phyloP scores from a whole-genome alignment of 2,113 vertebrate species.

The Larimichthys crocea region DNA sequence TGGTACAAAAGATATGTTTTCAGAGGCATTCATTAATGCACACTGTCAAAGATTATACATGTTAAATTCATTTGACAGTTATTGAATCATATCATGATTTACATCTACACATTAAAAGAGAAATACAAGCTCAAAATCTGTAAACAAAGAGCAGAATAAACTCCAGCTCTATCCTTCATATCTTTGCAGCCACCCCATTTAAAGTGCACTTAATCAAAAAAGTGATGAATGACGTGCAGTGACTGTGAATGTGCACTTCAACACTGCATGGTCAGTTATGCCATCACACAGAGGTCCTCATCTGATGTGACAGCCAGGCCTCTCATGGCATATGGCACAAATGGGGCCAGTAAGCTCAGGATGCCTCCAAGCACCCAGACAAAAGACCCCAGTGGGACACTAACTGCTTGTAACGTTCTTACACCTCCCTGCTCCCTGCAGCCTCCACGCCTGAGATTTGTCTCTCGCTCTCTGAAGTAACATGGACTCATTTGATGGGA shows the following conservation, averaged over 20 bases:
- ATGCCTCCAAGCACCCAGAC: conserved; percentile 65
- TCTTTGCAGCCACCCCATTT: neutral
- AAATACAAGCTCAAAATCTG: neutral
- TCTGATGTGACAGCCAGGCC: conserved; percentile 66
- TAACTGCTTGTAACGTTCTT: conserved; percentile 68
- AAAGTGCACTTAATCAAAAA: conserved; percentile 2
- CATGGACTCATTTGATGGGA: conserved; percentile 40
- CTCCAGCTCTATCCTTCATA: too few relatives aligned
- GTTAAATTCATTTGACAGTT: neutral
- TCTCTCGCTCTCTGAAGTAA: neutral
- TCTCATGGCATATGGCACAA: conserved; percentile 70
- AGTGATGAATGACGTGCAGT: neutral
- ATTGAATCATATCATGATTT: neutral
- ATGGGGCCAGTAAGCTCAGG: conserved; percentile 62
- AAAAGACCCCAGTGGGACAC: conserved; percentile 72
- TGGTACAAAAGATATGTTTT: neutral
- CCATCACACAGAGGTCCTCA: conserved; percentile 64
- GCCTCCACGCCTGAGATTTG: neutral
- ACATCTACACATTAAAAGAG: neutral
- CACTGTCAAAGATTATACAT: neutral
- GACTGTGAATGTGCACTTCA: conserved; percentile 34
- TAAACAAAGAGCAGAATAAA: neutral
- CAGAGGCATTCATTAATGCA: neutral
- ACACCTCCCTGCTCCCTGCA: conserved; percentile 42
- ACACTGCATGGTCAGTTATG: conserved; percentile 55